Conservation (phyloP, 2,113 vertebrate genomes). For the Mormyrus iriodes region DNA sequence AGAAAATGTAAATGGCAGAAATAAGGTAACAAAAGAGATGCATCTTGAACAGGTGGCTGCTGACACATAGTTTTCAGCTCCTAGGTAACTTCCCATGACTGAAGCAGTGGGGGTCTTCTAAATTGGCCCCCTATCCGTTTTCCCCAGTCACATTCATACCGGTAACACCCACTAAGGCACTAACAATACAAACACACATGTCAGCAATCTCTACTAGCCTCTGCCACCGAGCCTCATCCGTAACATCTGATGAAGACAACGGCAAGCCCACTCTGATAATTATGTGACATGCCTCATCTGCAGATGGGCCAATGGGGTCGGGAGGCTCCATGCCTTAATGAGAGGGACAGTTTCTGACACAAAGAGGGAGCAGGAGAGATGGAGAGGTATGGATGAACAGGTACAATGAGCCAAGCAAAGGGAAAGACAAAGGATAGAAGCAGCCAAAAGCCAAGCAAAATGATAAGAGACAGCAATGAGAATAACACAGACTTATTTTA, state of each 20-base stretch:
- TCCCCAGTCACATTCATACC: neutral
- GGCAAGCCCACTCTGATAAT: slow-evolving; percentile 64
- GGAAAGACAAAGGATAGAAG: neutral
- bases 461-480: neutral
- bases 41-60: neutral
- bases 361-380: slow-evolving; percentile 25
- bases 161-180: neutral
- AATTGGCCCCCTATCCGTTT: neutral
- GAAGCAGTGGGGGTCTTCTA: neutral
- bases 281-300: slow-evolving; percentile 67
- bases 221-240: slow-evolving; percentile 44
- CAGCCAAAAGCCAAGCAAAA: neutral
- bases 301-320: slow-evolving; percentile 53
- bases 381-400: slow-evolving; percentile 20
- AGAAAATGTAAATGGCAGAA: neutral
- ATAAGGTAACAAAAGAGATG: neutral
- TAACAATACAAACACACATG: neutral
- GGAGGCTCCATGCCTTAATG: slow-evolving; percentile 55
- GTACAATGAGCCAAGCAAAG: neutral
- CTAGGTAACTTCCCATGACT: neutral
- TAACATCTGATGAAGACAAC: slow-evolving; percentile 67
- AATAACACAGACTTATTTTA: neutral
- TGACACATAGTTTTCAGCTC: neutral
- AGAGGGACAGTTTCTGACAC: slow-evolving; percentile 52
- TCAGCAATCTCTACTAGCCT: slow-evolving; percentile 21